phyloP scores from a whole-genome alignment of 1,140 invertebrate species.

The Ctenoplectra terminalis region DNA sequence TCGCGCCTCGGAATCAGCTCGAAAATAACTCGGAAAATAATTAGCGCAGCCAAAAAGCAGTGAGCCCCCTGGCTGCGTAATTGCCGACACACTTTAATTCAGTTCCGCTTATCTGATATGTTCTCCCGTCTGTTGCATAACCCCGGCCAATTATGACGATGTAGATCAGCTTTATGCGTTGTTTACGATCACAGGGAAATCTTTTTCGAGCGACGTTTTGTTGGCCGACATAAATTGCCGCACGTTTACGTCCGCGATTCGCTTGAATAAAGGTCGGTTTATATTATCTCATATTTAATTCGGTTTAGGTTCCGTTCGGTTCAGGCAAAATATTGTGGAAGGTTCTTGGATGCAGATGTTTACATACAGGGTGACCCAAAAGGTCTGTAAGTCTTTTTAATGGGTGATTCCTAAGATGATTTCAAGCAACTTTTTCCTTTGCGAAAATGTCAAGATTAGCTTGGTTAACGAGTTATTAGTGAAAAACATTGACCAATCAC shows the following conservation, averaged over 20 bases:
- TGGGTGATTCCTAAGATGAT: too few species aligned
- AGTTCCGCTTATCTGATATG: constrained; percentile 59
- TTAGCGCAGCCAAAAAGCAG: constrained; percentile 18
- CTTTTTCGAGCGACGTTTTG: background rate
- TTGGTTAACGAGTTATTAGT: too few species aligned
- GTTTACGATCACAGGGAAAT: constrained; percentile 42
- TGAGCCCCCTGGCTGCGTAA: constrained; percentile 40
- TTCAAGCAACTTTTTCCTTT: too few species aligned
- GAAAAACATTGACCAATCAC: too few species aligned
- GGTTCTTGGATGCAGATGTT: too few species aligned
- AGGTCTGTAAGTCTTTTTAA: too few species aligned
- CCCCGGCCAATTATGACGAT: constrained; percentile 55
- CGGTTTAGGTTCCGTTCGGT: too few species aligned
- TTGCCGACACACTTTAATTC: constrained; percentile 57
- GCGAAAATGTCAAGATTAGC: too few species aligned
- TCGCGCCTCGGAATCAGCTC: background rate
- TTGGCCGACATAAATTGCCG: background rate
- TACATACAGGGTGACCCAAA: too few species aligned
- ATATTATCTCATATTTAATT: too few species aligned
- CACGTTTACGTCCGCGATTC: background rate
- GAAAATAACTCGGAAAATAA: constrained; percentile 27
- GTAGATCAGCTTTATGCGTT: constrained; percentile 42
- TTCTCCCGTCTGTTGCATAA: constrained; percentile 37
- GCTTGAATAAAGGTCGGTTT: too few species aligned
- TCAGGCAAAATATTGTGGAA: too few species aligned